Percentiles rank a stretch among this genome's conserved stretches.
Evolutionary conservation across 2,797 vertebrate species (phyloP).

Genomic region (Hipposideros larvatus): DNA sequence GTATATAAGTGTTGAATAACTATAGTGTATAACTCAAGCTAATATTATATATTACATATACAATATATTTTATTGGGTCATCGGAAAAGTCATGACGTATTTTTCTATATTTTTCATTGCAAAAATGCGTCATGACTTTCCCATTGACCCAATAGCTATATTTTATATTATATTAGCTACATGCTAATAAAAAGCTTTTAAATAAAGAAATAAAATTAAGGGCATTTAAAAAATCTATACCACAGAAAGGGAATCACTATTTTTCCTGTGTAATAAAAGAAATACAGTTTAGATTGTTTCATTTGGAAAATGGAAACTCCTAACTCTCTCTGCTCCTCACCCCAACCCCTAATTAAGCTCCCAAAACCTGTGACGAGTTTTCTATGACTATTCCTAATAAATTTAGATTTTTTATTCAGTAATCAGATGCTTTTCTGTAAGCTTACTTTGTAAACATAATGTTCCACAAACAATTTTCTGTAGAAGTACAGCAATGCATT

Average conservation of each 20-base stretch:
- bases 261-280: slow-evolving; percentile 36
- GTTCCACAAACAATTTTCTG: slow-evolving; percentile 16
- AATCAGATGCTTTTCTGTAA: slow-evolving; percentile 5
- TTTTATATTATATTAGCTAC: no score
- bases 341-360: not conserved
- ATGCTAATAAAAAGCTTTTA: no score
- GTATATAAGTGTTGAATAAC: no score
- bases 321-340: not conserved
- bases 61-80: no score
- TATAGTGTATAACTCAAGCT: no score
- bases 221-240: not conserved
- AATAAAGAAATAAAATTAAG: not conserved
- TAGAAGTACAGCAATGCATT: not conserved
- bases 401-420: not conserved
- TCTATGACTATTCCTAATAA: not conserved
- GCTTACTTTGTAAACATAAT: slow-evolving; percentile 58
- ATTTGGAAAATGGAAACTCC: not conserved
- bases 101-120: no score
- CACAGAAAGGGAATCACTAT: not conserved
- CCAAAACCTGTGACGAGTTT: not conserved
- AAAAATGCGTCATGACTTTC: no score
- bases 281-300: not conserved
- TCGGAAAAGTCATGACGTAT: no score
- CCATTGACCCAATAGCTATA: no score
- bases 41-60: no score